Conservation (phyloP, 2,888 invertebrate genomes). For the Lordiphosa andalusiaca region DNA sequence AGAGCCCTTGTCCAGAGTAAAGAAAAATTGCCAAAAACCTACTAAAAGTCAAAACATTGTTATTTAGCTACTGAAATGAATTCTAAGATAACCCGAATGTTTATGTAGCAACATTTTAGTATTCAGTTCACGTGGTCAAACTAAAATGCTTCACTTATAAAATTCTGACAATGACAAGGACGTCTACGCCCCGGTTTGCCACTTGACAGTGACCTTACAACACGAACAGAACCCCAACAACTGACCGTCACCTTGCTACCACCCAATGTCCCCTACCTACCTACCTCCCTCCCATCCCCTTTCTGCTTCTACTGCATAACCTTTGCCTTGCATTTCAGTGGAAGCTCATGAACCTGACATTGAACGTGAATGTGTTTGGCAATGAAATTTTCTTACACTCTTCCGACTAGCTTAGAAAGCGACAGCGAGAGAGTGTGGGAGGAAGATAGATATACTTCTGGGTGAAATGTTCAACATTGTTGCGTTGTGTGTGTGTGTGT, state of each 20-base stretch:
- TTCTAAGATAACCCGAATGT: too few species aligned
- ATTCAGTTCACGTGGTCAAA: slow-evolving; percentile 5
- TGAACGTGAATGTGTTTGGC: slow-evolving; percentile 68
- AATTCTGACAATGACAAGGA: slow-evolving; percentile 1
- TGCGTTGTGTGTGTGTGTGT: slow-evolving; percentile 11
- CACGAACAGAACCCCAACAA: slow-evolving; percentile 25
- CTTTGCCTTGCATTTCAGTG: slow-evolving; percentile 49
- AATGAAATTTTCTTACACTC: slow-evolving; percentile 58
- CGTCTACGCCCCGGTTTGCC: slow-evolving; percentile 14
- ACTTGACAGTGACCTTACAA: slow-evolving; percentile 40
- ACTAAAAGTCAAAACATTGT: too few species aligned
- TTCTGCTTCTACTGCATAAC: slow-evolving; percentile 32
- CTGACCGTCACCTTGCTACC: slow-evolving; percentile 7
- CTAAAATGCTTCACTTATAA: neutral
- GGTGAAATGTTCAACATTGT: slow-evolving; percentile 27
- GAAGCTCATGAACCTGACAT: slow-evolving; percentile 70
- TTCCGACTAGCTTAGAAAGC: slow-evolving; percentile 19
- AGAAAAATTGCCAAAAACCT: too few species aligned
- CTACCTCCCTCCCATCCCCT: neutral
- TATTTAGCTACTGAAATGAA: too few species aligned
- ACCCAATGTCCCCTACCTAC: too few species aligned
- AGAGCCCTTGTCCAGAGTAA: too few species aligned
- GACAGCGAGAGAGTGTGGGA: neutral
- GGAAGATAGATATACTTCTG: neutral
- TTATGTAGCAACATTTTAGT: too few species aligned